Conservation (phyloP, 2,888 invertebrate genomes). For the Drosophila tripunctata region DNA sequence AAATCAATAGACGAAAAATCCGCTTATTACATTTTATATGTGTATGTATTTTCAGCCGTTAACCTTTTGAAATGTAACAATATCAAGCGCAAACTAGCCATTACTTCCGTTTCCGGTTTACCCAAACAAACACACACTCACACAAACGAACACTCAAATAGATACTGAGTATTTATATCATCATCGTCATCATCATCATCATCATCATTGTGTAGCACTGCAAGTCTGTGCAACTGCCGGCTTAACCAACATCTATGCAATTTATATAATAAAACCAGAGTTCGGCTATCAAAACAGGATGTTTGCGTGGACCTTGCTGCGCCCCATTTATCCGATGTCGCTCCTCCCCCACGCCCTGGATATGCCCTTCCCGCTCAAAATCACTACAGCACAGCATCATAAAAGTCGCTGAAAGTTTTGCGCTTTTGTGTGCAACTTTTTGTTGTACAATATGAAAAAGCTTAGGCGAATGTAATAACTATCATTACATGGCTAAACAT, state of each 20-base stretch:
- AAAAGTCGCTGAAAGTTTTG: slow-evolving; percentile 64
- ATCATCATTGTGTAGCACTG: slow-evolving; percentile 28
- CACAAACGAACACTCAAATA: slow-evolving; percentile 13
- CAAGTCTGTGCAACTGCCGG: slow-evolving; percentile 67
- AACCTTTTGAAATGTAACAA: slow-evolving; percentile 43
- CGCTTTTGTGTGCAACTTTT: slow-evolving; percentile 56
- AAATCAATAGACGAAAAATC: slow-evolving; percentile 76
- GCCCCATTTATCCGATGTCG: slow-evolving; percentile 4
- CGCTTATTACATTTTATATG: slow-evolving; percentile 70
- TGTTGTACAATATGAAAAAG: slow-evolving; percentile 38
- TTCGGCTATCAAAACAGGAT: slow-evolving; percentile 73
- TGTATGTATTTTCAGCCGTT: slow-evolving; percentile 6
- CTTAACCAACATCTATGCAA: slow-evolving; percentile 65
- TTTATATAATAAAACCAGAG: slow-evolving; percentile 71
- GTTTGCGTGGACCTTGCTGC: slow-evolving; percentile 47
- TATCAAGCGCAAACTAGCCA: slow-evolving; percentile 81
- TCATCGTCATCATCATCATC: slow-evolving; percentile 14
- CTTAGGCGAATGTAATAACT: slow-evolving; percentile 66
- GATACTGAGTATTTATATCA: slow-evolving; percentile 35
- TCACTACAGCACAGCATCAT: slow-evolving; percentile 42
- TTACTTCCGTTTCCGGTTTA: slow-evolving; percentile 80
- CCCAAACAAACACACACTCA: slow-evolving; percentile 45
- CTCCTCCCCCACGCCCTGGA: neutral
- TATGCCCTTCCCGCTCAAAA: neutral
- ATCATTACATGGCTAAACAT: slow-evolving; percentile 60